Conservation (phyloP, 2,888 invertebrate genomes). For the Theodoxus fluviatilis region DNA sequence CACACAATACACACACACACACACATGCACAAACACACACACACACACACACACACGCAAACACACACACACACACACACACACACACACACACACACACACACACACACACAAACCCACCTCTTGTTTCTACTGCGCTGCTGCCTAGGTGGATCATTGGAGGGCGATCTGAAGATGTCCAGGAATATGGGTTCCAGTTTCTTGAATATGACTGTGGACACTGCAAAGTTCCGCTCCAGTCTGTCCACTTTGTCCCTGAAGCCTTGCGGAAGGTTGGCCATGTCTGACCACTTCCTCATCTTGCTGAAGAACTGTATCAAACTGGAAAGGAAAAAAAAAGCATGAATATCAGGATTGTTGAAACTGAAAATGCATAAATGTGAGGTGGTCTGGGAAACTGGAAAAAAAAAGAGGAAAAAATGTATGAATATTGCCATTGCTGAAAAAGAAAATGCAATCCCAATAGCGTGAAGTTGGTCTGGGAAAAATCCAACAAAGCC, state of each 20-base stretch:
- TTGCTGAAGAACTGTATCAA: constrained; percentile 92
- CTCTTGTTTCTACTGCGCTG: constrained; percentile 73
- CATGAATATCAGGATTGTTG: not conserved
- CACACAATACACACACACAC: not conserved
- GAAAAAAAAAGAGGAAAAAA: not conserved
- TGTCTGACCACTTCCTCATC: constrained; percentile 93
- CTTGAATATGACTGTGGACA: constrained; percentile 91
- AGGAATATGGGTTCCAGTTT: constrained; percentile 88
- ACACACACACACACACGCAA: not conserved
- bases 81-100: not conserved
- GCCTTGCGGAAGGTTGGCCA: constrained; percentile 85
- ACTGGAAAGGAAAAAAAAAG: constrained; percentile 69
- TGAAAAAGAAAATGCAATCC: not conserved
- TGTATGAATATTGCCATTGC: not conserved
- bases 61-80: not conserved
- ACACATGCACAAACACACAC: not conserved
- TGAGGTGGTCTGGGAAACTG: not conserved
- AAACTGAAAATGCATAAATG: too few species aligned
- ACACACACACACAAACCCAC: constrained; percentile 59
- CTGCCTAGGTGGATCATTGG: constrained; percentile 71
- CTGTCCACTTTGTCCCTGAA: constrained; percentile 83
- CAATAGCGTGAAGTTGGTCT: not conserved
- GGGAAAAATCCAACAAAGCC: too few species aligned
- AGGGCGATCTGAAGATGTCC: constrained; percentile 81
- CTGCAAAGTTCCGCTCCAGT: constrained; percentile 88